phyloP scores from a whole-genome alignment of 2,113 vertebrate species.

The Phrynosoma blainvillii region DNA sequence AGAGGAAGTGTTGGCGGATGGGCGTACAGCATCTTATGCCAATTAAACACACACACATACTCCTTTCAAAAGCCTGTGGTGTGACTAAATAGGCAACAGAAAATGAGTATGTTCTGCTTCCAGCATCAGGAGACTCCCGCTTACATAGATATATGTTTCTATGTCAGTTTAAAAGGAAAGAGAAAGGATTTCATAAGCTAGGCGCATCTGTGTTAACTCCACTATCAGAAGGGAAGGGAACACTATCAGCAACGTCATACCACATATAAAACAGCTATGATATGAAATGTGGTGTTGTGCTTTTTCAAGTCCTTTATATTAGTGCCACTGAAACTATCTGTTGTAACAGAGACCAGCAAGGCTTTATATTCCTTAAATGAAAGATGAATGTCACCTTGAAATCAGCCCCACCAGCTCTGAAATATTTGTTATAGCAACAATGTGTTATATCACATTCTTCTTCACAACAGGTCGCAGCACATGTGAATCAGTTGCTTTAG shows the following conservation, averaged over 20 bases:
- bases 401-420: not conserved
- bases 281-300: not conserved
- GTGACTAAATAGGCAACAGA: conserved; percentile 1
- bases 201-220: not conserved
- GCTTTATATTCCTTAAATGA: not conserved
- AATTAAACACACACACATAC: not conserved
- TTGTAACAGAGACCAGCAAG: too few relatives aligned
- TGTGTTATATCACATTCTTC: not conserved
- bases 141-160: not conserved
- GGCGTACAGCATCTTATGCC: not conserved
- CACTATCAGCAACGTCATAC: not conserved
- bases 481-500: not conserved
- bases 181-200: not conserved
- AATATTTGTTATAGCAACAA: not conserved
- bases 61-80: conserved; percentile 4
- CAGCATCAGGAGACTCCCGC: conserved; percentile 5
- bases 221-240: not conserved
- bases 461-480: not conserved
- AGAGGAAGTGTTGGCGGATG: too few relatives aligned
- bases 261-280: not conserved
- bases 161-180: conserved; percentile 19
- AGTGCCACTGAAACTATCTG: too few relatives aligned
- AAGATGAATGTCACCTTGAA: not conserved
- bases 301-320: not conserved
- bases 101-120: not conserved